Evolutionary conservation across 2,888 invertebrate species (phyloP), one percentile per base, ranked within the genome.

Genomic region (Epistrophe grossulariae): DNA sequence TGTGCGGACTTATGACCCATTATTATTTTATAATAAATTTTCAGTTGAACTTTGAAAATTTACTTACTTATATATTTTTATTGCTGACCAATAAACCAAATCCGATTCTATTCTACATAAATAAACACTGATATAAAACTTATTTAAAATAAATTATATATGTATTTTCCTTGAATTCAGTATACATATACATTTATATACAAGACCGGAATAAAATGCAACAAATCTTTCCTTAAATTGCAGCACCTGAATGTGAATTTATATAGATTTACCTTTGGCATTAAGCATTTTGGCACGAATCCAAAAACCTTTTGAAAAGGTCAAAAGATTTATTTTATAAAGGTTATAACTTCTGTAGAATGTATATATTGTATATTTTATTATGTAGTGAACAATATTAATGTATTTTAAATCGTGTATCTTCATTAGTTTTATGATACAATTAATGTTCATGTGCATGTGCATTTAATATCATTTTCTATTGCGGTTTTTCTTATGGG

Each of bases 231-330:
- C 19, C 19, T 50, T 15, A 38, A 68, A 35, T 0, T 7, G 7
- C 8, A 19, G 17, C 68, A 19, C 19, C 35, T 50, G 19, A 19
- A 50, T 45, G 28, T 68, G 48, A 45, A 64, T 64, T 64, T 45
- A 45, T 45, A 45, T 64, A 24, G 40, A 40, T 24, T 24, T 24
- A 10, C 62, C 62, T 62, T 43, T 62, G 38, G 62, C 62, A 62
- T 68, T 50, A 13, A 10, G 8, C 7, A 48, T 11, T 11, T 76
- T 71, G 76, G 71, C 71, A 71, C 66, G 10, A 52, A 80, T 84
- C 76, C 71, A 84, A 80, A 55, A 66, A 72, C 68, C 66, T 59
- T 68, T 68, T 52, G 38, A 48, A 80, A 73, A 81, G 77, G 60
- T 80, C 77, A 84, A 73, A 24, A 72, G 77, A 70, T 79, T 60